These are phyloP conservation scores for Andricus curvator DNA, from an alignment of 2,888 invertebrate genomes.

Conservation along the genomic window DNA sequence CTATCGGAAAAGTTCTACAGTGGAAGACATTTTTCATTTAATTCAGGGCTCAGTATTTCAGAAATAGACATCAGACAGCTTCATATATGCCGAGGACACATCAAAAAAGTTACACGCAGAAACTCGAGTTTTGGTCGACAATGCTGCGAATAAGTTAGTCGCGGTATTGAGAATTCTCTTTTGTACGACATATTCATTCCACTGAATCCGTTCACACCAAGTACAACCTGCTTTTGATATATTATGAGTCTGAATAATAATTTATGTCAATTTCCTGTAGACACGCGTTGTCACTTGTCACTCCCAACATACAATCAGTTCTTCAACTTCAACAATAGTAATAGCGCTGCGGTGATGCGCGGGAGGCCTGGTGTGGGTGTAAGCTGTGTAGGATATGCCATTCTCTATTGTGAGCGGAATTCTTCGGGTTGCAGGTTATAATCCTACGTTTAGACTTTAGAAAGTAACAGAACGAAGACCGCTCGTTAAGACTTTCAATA, in stretches of 20 bases:
- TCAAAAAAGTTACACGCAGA: neutral
- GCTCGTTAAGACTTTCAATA: constrained; percentile 52
- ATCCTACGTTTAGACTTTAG: constrained; percentile 64
- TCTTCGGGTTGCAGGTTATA: constrained; percentile 74
- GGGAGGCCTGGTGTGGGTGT: constrained; percentile 52
- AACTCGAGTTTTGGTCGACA: neutral
- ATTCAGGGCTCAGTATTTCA: neutral
- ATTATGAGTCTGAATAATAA: neutral
- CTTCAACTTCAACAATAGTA: constrained; percentile 6
- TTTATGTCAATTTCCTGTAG: neutral
- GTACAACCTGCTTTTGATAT: neutral
- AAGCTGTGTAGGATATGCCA: constrained; percentile 62
- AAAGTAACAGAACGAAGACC: constrained; percentile 64
- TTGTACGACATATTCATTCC: neutral
- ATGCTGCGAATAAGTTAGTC: neutral
- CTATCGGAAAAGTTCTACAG: neutral
- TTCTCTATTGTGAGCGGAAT: constrained; percentile 71
- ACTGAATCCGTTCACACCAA: neutral
- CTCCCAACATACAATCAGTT: constrained; percentile 16
- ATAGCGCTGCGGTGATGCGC: constrained; percentile 5
- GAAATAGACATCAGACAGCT: neutral
- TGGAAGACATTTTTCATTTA: neutral
- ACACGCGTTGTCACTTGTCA: constrained; percentile 37
- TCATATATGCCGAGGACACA: neutral
- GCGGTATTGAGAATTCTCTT: neutral